Evolutionary conservation across 1,140 invertebrate species (phyloP), one percentile per base, ranked within the genome.

Genomic region (Apis laboriosa): DNA sequence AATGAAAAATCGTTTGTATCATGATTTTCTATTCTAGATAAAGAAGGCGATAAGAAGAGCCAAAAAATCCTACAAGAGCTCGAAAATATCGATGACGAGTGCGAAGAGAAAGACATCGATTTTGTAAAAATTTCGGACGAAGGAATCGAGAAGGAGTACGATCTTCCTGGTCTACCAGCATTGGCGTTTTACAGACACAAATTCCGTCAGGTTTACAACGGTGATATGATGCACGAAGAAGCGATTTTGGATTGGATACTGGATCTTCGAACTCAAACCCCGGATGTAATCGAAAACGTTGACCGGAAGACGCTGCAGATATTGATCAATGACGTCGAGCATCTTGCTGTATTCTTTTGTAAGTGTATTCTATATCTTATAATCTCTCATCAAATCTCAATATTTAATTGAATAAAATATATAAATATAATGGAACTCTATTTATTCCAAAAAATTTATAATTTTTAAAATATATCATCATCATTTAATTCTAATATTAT

Each of bases 31-130:
- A 73, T 93, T 93, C 17, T 90, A 98, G 97, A 98, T 92, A 97
- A 97, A 90, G 97, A 98, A 94, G 97, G 97, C 12, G 97, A 98
- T 90, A 98, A 98, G 89, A 97, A 97, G 90, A 97, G 97, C 64
- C 97, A 97, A 86, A 98, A 97, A 90, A 98, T 99, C 78, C 94
- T 99, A 0, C 96, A 96, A 88, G 98, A 99, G 93, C 92, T 99
- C 63, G 98, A 99, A 93, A 98, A 98, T 87, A 99, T 99, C 90
- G 98, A 99, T 90, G 98, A 99, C 90, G 98, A 98, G 90, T 98
- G 97, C 91, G 98, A 98, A 94, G 97, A 98, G 90, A 97, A 98
- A 92, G 97, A 98, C 84, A 98, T 99, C 86, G 97, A 98, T 92
- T 98, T 99, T 92, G 97, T 99, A 1, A 99, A 98, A 93, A 98